A percentile compares a stretch with the other conserved stretches of the same genome.
These are phyloP conservation scores for Drosophila triauraria DNA, from an alignment of 1,140 invertebrate genomes.

Conservation along the genomic window DNA sequence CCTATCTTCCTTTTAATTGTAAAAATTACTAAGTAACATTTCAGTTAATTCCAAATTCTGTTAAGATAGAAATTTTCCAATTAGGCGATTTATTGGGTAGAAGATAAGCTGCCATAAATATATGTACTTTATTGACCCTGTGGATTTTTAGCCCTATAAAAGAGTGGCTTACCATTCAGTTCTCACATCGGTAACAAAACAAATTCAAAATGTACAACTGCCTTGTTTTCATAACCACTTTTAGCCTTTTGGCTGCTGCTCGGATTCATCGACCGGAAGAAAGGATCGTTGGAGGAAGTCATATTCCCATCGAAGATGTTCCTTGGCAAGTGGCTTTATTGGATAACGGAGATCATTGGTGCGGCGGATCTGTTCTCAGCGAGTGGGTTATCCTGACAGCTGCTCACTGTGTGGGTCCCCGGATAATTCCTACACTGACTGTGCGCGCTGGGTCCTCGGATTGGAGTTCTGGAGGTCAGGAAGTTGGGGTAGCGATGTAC, in stretches of 20 bases:
- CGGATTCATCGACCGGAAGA: neutral
- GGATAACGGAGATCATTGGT: too few relatives aligned
- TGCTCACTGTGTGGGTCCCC: neutral
- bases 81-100: too few relatives aligned
- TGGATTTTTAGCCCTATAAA: neutral
- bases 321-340: slow-evolving; percentile 1
- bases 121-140: too few relatives aligned
- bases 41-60: too few relatives aligned
- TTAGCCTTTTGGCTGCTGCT: neutral
- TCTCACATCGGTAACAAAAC: too few relatives aligned
- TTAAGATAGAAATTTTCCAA: too few relatives aligned
- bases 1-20: neutral
- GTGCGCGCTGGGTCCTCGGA: neutral
- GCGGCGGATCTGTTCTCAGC: neutral
- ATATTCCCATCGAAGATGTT: neutral
- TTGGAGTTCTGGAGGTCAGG: neutral
- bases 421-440: fast-evolving
- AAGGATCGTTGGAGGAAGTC: neutral
- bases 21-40: neutral
- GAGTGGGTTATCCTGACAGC: neutral
- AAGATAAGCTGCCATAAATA: too few relatives aligned
- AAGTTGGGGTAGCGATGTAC: neutral
- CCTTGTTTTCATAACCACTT: neutral
- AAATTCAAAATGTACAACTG: neutral
- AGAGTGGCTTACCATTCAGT: neutral